A percentile compares a stretch with the other conserved stretches of the same genome.
Evolutionary conservation across 2,888 invertebrate genomes (phyloP).

Genomic region (Amorpha juglandis): DNA sequence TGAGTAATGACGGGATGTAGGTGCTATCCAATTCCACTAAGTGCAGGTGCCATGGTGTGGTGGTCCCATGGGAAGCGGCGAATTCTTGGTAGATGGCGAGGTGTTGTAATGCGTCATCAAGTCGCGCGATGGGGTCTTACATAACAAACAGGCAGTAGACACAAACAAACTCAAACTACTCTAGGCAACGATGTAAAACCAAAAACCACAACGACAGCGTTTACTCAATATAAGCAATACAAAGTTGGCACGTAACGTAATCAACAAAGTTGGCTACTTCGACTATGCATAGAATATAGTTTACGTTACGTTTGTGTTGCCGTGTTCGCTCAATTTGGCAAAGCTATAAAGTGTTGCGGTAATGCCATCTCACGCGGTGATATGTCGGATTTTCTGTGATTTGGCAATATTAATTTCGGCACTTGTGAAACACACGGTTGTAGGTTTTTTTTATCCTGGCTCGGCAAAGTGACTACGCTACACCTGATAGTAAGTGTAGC

Average conservation of each 20-base stretch:
- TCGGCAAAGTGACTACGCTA: too few species aligned
- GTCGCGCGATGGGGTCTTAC: too few species aligned
- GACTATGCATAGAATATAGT: neutral
- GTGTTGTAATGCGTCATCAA: too few species aligned
- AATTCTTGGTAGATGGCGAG: too few species aligned
- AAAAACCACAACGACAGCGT: neutral
- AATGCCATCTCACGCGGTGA: neutral
- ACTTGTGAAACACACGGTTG: neutral
- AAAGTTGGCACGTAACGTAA: constrained; percentile 3
- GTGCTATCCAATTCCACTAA: too few species aligned
- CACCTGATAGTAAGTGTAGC: too few species aligned
- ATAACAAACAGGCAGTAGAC: too few species aligned
- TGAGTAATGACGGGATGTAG: too few species aligned
- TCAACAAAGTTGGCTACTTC: constrained; percentile 5
- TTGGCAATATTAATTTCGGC: neutral
- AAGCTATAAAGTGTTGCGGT: constrained; percentile 5
- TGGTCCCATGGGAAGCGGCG: too few species aligned
- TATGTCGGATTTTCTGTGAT: neutral
- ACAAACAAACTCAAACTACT: neutral
- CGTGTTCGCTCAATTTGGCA: constrained; percentile 9
- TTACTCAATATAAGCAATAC: neutral
- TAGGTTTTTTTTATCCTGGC: neutral
- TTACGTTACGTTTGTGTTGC: neutral
- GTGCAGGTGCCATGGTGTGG: too few species aligned
- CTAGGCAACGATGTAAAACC: neutral